Evolutionary conservation across 2,113 vertebrate species (phyloP).

Genomic region (Cariama cristata): DNA sequence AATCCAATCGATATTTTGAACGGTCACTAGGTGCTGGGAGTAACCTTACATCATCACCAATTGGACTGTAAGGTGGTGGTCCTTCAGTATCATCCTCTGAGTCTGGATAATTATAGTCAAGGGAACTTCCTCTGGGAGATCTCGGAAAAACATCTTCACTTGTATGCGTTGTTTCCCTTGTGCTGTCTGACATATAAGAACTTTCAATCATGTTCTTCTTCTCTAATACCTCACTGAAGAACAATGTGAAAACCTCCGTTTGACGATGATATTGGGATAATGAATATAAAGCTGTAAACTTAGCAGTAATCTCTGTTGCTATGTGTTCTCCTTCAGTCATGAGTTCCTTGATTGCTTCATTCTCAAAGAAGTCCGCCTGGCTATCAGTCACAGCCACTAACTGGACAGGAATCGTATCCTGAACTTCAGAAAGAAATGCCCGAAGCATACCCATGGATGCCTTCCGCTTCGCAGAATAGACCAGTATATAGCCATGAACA

Average conservation of each 20-base stretch:
- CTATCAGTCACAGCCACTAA: slow-evolving; percentile 98
- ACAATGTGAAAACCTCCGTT: slow-evolving; percentile 95
- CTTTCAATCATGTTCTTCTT: slow-evolving; percentile 96
- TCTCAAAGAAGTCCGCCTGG: slow-evolving; percentile 98
- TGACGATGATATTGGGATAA: slow-evolving; percentile 97
- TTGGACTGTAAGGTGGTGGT: slow-evolving; percentile 97
- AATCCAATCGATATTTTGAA: slow-evolving; percentile 91
- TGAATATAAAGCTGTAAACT: slow-evolving; percentile 97
- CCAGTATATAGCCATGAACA: slow-evolving; percentile 98
- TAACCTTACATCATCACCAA: slow-evolving; percentile 96
- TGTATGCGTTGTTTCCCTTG: slow-evolving; percentile 85
- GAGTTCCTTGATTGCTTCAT: slow-evolving; percentile 95
- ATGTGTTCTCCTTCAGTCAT: slow-evolving; percentile 99
- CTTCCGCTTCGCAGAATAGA: slow-evolving; percentile 96
- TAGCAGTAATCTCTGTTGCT: slow-evolving; percentile 95
- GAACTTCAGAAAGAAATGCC: slow-evolving; percentile 95
- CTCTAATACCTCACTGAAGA: slow-evolving; percentile 96
- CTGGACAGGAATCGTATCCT: slow-evolving; percentile 97
- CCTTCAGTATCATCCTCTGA: slow-evolving; percentile 97
- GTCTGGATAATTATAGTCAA: slow-evolving; percentile 91
- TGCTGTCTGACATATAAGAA: slow-evolving; percentile 90
- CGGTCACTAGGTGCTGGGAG: slow-evolving; percentile 92
- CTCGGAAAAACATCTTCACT: slow-evolving; percentile 91
- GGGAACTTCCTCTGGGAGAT: slow-evolving; percentile 90
- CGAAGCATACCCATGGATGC: slow-evolving; percentile 98